Base-by-base conservation (phyloP, 1,140 invertebrate genomes). In the Camponotus pennsylvanicus region DNA sequence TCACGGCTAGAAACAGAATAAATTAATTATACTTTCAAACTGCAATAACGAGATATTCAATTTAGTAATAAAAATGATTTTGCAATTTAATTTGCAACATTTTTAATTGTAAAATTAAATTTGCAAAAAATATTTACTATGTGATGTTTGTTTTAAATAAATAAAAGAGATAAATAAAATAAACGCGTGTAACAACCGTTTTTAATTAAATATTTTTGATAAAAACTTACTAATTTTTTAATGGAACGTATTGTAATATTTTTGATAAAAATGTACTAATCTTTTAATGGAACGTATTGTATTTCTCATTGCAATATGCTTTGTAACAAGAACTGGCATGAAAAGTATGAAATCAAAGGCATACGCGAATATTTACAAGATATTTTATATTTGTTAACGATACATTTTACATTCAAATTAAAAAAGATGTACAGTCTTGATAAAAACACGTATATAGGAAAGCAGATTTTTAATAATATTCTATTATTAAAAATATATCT, bases 181-280 rank as follows among this genome's bases (percentile, higher is more conserved):
- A 52, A 27, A 67, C 7, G 9, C n/a, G 21, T 4, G 37, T n/a
- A 2, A 27, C 7, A 40, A 52, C n/a, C 32, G 42, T 11, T 40
- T 42, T 61, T 61, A 76, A 61, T 75, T 2, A 61, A 83, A 73
- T 61, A 66, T 85, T 76, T 64, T 40, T 32, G 1, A 42, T 64
- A 40, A 13, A 77, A 42, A 27, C 6, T 4, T 40, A 40, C 1
- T n/a, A 64, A 40, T 64, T 40, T 52, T 52, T 52, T 40, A 13
- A 61, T 34, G 0, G 13, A 71, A 32, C 42, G 5, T 4, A 59
- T 42, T 37, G 61, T 32, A 83, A 73, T 61, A 66, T 85, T 76
- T 64, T 40, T 32, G 1, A 42, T 64, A 40, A 13, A 85, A 55
- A 27, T 40, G 1, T 40, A 2, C 1, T n/a, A 64, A 40, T 64